Evolutionary conservation across 1,140 invertebrate species (phyloP), one percentile per base, ranked within the genome.

Genomic region (Apis florea): DNA sequence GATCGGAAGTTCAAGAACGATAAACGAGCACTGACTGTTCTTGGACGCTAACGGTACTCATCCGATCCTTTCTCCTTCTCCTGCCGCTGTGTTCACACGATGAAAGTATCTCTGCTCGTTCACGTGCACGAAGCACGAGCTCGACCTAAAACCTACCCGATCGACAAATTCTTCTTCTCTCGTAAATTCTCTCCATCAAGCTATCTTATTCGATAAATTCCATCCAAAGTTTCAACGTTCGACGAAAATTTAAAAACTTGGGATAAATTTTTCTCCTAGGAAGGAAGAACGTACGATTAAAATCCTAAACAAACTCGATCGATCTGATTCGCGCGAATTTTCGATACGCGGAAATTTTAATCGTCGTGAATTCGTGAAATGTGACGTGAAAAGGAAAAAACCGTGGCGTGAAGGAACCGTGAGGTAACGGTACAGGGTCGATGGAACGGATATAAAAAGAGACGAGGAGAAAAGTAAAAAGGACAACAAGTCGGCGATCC

Each of bases 401-500:
- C 54, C 59, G 73, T 58, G 47, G 79, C 67, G 59, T 64, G 4
- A 82, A 81, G 75, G 82, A 69, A 83, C 54, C 61, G 83, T 75
- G 70, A 82, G 59, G 54, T 86, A 86, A 86, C 85, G 85, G 85
- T 86, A 85, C 75, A 69, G 53, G 75, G 82, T 51, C 71, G 70
- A 71, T 79, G 63, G 75, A 72, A 71, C 51, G 24, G 49, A 58
- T 53, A n/a, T 24, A 59, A 24, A 17, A 59, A 51, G 49, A 69
- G n/a, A 53, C 12, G 17, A 47, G 19, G 19, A 54, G 47, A 31
- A 40, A 68, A 61, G 51, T 59, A 67, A 49, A 49, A 68, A 54
- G 70, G 75, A 73, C 5, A 51, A 79, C 73, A 58, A 64, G 40
- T 64, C 69, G 69, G 59, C 49, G 67, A 67, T 82, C 69, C 85